These are phyloP conservation scores for Sphaerophoria rueppellii DNA, from an alignment of 2,888 invertebrate genomes.

Conservation along the genomic window DNA sequence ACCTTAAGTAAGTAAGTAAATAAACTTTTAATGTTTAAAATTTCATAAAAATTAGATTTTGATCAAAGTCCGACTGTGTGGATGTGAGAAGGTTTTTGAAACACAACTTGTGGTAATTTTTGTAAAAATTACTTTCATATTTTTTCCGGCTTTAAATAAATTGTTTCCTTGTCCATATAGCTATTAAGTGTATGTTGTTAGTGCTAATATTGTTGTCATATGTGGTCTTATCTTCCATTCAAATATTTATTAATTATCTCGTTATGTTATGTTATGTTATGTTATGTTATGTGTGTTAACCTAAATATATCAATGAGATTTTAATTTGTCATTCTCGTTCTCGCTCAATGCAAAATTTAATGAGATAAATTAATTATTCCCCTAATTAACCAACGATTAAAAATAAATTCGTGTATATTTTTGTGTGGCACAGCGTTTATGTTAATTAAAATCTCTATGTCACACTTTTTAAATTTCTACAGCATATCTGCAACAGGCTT, in stretches of 20 bases:
- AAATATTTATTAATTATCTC: conserved; percentile 42
- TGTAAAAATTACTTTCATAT: too few relatives aligned
- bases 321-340: too few relatives aligned
- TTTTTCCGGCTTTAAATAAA: too few relatives aligned
- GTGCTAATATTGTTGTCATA: too few relatives aligned
- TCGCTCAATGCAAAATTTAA: conserved; percentile 26
- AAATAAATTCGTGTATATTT: conserved; percentile 31
- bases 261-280: too few relatives aligned
- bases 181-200: too few relatives aligned
- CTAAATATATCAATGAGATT: conserved; percentile 37
- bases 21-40: not conserved
- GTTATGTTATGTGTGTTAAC: conserved; percentile 15
- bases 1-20: too few relatives aligned
- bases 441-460: conserved; percentile 20
- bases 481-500: too few relatives aligned
- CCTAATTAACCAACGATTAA: conserved; percentile 45
- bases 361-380: conserved; percentile 53
- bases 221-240: conserved; percentile 11
- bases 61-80: too few relatives aligned
- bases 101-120: too few relatives aligned
- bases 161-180: too few relatives aligned
- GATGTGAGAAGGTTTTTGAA: too few relatives aligned
- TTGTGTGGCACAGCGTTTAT: not conserved
- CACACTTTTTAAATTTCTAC: not conserved
- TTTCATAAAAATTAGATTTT: not conserved